Evolutionary conservation across 1,140 invertebrate genomes (phyloP).

Genomic region (Ceratina calcarata): DNA sequence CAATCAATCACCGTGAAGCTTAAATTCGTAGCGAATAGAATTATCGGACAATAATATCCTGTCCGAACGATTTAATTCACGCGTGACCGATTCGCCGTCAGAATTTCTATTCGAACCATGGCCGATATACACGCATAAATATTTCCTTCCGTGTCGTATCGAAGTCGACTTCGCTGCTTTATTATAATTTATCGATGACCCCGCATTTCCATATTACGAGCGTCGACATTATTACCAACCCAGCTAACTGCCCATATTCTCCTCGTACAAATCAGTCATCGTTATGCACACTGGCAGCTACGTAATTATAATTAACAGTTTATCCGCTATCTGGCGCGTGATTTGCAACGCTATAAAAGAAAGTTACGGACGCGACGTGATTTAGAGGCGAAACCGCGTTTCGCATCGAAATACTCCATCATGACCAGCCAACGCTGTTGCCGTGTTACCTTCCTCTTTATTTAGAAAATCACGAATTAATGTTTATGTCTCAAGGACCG

Average conservation of each 20-base stretch:
- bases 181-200: slow-evolving; percentile 71
- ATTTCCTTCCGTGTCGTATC: slow-evolving; percentile 36
- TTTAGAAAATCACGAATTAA: neutral
- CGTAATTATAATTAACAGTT: slow-evolving; percentile 71
- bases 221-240: slow-evolving; percentile 42
- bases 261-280: slow-evolving; percentile 66
- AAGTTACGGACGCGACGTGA: slow-evolving; percentile 11
- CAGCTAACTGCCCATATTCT: slow-evolving; percentile 23
- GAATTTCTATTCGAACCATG: slow-evolving; percentile 3
- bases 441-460: neutral
- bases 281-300: slow-evolving; percentile 58
- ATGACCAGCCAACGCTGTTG: neutral
- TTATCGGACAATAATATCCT: neutral
- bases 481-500: neutral
- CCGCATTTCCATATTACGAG: slow-evolving; percentile 62
- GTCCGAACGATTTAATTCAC: slow-evolving; percentile 18
- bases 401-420: neutral
- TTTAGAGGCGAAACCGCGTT: neutral
- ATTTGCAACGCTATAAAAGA: slow-evolving; percentile 36
- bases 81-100: neutral
- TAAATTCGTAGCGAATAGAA: neutral
- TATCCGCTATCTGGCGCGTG: slow-evolving; percentile 43
- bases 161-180: slow-evolving; percentile 52
- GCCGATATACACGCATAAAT: neutral
- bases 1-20: neutral